phyloP scores from a whole-genome alignment of 2,113 vertebrate genomes.

The Phoxinus phoxinus region DNA sequence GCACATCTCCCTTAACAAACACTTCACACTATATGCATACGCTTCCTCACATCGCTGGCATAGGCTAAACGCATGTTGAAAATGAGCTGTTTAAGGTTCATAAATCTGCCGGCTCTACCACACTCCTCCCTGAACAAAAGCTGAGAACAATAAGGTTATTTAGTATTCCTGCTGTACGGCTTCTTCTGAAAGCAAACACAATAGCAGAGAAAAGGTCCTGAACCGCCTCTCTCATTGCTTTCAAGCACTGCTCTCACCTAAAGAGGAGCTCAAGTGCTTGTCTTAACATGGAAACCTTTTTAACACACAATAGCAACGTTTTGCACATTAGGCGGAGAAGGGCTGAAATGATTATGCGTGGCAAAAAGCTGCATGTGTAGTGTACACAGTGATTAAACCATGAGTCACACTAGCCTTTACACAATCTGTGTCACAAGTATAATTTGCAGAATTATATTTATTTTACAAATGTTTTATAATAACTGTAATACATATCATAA shows the following conservation, averaged over 20 bases:
- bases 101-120: conserved; percentile 23
- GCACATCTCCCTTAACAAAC: conserved; percentile 20
- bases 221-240: conserved; percentile 40
- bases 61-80: conserved; percentile 13
- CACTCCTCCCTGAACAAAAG: conserved; percentile 43
- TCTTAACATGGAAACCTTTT: conserved; percentile 44
- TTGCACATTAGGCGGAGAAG: conserved; percentile 30
- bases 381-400: conserved; percentile 34
- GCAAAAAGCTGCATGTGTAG: conserved; percentile 37
- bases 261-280: conserved; percentile 60
- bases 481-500: neutral
- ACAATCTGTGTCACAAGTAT: neutral
- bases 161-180: conserved; percentile 50
- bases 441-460: conserved; percentile 10
- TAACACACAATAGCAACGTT: conserved; percentile 40
- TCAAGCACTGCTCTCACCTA: conserved; percentile 54
- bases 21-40: conserved; percentile 19
- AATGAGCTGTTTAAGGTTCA: conserved; percentile 41
- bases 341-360: conserved; percentile 2
- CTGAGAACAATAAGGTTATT: conserved; percentile 53
- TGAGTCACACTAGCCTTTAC: conserved; percentile 44
- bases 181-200: conserved; percentile 51
- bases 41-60: neutral
- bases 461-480: neutral
- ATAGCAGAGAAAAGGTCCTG: conserved; percentile 39